Evolutionary conservation across 1,140 invertebrate species (phyloP), one percentile per base, ranked within the genome.

Genomic region (Danaus melanippus): DNA sequence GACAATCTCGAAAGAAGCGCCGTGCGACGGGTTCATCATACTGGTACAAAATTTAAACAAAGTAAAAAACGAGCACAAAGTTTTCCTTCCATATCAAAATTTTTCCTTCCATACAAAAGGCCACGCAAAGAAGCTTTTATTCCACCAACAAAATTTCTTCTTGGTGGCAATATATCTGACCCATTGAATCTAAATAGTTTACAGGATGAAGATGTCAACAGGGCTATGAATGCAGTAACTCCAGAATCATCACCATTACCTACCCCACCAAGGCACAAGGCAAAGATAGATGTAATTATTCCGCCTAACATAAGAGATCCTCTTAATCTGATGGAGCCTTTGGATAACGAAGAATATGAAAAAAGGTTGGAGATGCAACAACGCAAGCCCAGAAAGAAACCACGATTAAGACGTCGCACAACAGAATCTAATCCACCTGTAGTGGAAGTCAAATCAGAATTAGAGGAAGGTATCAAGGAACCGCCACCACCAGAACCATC

Each of bases 81-180:
- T 64, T 86, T 88, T 66, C 81, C 87, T 39, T 78, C 81, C 8
- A 83, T 84, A 50, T 89, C 89, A 0, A 90, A 90, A 64, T 90
- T 90, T 78, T 90, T 90, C 67, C 76, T 90, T 53, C 88, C 89
- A 10, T 90, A 92, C 62, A 93, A 93, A 67, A 87, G 91, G 50
- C 88, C 93, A 43, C 92, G 92, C 62, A 93, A 93, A 67, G 93
- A 93, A 60, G 90, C 89, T 56, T 88, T 90, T 46, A 92, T 95
- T 60, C 91, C 95, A 40, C 96, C 96, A 0, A 97, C 95, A 2
- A 97, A 97, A 84, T 98, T 98, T 88, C 87, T 98, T 7, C 88
- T 98, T 1, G 97, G 97, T 49, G 97, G 97, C 12, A 98, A 97
- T 76, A 98, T 98, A 64, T 93, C 92, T 62, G 97, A 99, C 89